A percentile compares a stretch with the other conserved stretches of the same genome.
Evolutionary conservation across 2,888 invertebrate species (phyloP).

Genomic region (Psococerastis gibbosa): DNA sequence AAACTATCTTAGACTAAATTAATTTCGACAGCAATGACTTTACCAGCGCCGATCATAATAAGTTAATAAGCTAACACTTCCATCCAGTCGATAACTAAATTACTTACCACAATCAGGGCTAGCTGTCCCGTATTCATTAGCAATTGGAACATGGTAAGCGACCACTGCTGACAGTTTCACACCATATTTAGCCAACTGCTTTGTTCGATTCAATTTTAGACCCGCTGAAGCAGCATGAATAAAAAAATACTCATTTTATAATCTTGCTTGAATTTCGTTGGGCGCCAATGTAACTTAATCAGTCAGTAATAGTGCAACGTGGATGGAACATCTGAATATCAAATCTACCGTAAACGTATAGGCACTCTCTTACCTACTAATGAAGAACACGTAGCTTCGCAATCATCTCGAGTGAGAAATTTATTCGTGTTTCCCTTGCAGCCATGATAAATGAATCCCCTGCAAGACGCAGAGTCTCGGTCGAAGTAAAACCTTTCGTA

Average conservation of each 20-base stretch:
- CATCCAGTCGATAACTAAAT: too few species aligned
- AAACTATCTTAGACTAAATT: too few species aligned
- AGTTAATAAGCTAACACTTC: too few species aligned
- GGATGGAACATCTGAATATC: too few species aligned
- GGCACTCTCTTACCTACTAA: too few species aligned
- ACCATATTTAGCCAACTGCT: conserved; percentile 2
- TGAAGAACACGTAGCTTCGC: conserved; percentile 47
- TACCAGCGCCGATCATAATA: too few species aligned
- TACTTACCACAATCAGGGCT: conserved; percentile 5
- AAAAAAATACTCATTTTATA: too few species aligned
- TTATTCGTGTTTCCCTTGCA: conserved; percentile 68
- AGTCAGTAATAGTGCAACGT: too few species aligned
- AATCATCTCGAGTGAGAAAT: conserved; percentile 61
- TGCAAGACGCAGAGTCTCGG: conserved; percentile 26
- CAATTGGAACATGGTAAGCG: conserved; percentile 4
- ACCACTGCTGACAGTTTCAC: conserved; percentile 4
- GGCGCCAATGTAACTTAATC: too few species aligned
- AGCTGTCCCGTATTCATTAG: not conserved
- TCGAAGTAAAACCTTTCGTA: conserved; percentile 36
- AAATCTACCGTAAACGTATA: too few species aligned
- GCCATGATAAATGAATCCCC: conserved; percentile 31
- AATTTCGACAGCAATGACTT: too few species aligned
- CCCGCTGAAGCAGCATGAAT: not conserved
- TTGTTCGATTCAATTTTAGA: conserved; percentile 2
- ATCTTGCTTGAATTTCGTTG: too few species aligned